Base-by-base conservation (phyloP, 2,797 vertebrate species). In the Danio albolineatus region DNA sequence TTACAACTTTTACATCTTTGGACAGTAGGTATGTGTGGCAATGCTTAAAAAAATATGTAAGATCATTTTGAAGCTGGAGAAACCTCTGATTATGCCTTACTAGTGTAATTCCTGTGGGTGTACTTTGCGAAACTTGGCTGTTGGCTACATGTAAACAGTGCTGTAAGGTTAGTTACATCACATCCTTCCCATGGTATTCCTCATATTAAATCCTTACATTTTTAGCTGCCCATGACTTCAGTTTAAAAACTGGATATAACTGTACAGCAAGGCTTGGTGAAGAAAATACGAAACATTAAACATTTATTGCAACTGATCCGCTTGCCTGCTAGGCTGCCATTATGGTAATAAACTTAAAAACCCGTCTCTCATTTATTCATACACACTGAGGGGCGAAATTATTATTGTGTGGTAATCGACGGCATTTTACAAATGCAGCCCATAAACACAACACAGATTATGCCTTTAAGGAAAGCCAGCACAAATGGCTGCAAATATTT, bases 251-350 rank as follows among this genome's bases (percentile, higher is more conserved):
- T 4, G 0, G 0, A 53, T 70, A 13, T 48, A 69, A 54, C 38
- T 54, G 9, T 36, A 41, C 7, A 43, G n/a, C 4, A 4, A 14
- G 2, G 1, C 7, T 43, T 56, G 12, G 12, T 21, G 13, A 56
- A 17, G 1, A 41, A 14, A 28, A 28, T 43, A 43, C 12, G 56
- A 56, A 56, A 53, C 28, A 53, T 39, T 12, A 17, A 70, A 70
- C 10, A 39, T 36, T 7, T 38, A 69, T 7, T 51, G 46, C 48
- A n/a, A 28, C 8, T 12, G 5, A 49, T 5, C 65, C 16, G 1
- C 14, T 69, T 69, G 66, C 66, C 66, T 53, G 6, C 16, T n/a
- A 69, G 65, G 21, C 21, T 69, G 48, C 21, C 17, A 67, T 36
- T 67, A 53, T 39, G 48, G 10, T 39, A 53, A 69, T 53, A n/a